Percentiles rank a stretch among this genome's conserved stretches.
phyloP scores from a whole-genome alignment of 2,888 invertebrate species.

The Aleiodes testaceus region DNA sequence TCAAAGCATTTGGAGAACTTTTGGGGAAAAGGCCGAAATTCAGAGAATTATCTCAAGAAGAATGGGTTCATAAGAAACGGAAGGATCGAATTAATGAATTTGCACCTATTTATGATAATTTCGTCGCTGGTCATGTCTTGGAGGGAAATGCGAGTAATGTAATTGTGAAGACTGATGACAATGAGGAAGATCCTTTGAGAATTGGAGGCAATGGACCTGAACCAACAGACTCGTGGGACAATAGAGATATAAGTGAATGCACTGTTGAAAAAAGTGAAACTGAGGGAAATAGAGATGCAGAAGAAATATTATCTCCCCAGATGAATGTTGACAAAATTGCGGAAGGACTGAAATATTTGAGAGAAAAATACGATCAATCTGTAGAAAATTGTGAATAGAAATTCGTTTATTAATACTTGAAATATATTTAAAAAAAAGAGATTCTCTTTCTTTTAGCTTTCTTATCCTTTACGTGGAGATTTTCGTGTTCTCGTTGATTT shows the following conservation, averaged over 20 bases:
- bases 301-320: too few species aligned
- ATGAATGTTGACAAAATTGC: slow-evolving; percentile 58
- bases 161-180: slow-evolving; percentile 31
- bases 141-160: slow-evolving; percentile 40
- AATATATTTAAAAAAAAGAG: slow-evolving; percentile 6
- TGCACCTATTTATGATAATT: slow-evolving; percentile 77
- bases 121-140: slow-evolving; percentile 55
- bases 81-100: slow-evolving; percentile 83
- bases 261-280: neutral
- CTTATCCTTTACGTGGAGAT: neutral
- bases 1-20: slow-evolving; percentile 65
- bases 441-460: neutral
- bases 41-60: slow-evolving; percentile 83
- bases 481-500: neutral
- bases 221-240: slow-evolving; percentile 52
- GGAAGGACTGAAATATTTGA: slow-evolving; percentile 64
- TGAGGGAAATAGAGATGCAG: neutral
- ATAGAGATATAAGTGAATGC: slow-evolving; percentile 13
- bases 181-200: slow-evolving; percentile 48
- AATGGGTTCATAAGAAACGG: slow-evolving; percentile 85
- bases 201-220: slow-evolving; percentile 47
- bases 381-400: slow-evolving; percentile 45
- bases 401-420: slow-evolving; percentile 26
- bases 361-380: slow-evolving; percentile 63
- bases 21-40: slow-evolving; percentile 73